Evolutionary conservation across 2,888 invertebrate genomes (phyloP), one percentile per base, ranked within the genome.

Genomic region (Parasteatoda lunata): DNA sequence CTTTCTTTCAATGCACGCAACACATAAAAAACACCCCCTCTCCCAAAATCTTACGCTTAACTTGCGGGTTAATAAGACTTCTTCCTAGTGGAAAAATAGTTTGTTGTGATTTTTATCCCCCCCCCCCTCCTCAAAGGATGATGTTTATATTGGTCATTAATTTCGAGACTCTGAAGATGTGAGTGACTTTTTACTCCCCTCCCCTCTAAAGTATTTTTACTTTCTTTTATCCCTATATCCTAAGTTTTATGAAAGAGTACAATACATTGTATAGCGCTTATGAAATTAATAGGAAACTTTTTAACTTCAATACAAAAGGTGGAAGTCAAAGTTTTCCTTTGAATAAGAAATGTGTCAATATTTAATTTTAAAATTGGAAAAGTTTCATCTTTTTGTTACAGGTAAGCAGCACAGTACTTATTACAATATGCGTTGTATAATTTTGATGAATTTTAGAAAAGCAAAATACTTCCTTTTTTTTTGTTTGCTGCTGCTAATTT

Each of bases 1-100:
- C 45, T 66, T 77, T 76, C 68, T 82, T 52, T 76, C 83, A 65
- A 83, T 85, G 80, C 76, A 80, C 51, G 66, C 48, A 77, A 52
- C 78, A 52, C 49, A 75, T 75, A 80, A 76, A 80, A 65, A 65
- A 64, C 52, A 51, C 45, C 71, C 80, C 48, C 71, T 77, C 75
- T 75, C 73, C 59, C 69, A 59, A 59, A 51, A 73, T 69, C 48
- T 68, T 49, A 85, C 52, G 77, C 80, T 80, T 80, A 80, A 86
- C 80, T 86, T 86, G 71, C 71, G 85, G 85, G 85, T 86, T 86
- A 86, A 86, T 79, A 80, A 86, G 80, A 68, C 85, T 77, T 86
- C n/a, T 86, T 86, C 77, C 80, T 78, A 66, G 71, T 79, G 66
- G 79, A 80, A 80, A 59, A 86, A 86, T 71, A 80, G 85, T 86